Conservation (phyloP, 2,797 vertebrate genomes). For the Pseudotriccus pelzelni region DNA sequence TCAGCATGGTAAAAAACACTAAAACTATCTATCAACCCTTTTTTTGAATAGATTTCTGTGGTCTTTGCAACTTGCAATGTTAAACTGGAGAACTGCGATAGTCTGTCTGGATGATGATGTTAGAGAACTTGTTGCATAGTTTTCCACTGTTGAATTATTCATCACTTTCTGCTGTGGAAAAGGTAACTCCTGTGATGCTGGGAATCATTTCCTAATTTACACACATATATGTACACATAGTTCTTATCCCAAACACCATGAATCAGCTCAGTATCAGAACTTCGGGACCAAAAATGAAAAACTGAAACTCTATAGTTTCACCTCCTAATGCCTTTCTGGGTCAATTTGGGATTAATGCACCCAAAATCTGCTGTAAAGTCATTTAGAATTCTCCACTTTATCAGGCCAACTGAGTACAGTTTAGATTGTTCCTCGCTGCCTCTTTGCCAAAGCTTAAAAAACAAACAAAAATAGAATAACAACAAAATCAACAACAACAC, state of each 20-base stretch:
- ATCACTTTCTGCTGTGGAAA: neutral
- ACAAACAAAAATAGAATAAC: neutral
- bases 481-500: neutral
- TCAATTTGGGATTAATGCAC: neutral
- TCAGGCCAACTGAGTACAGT: neutral
- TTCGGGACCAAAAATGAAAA: neutral
- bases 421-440: neutral
- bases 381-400: neutral
- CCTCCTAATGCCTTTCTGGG: neutral
- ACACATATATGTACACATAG: neutral
- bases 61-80: neutral
- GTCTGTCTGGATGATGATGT: neutral
- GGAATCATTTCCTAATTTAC: neutral
- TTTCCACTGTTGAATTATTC: neutral
- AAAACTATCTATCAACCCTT: neutral
- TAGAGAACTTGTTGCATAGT: neutral
- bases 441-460: neutral
- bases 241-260: accelerated
- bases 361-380: neutral
- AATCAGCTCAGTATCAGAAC: neutral
- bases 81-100: neutral
- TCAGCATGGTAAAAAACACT: neutral
- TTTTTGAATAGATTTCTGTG: neutral
- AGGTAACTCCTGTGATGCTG: neutral
- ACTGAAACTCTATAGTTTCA: neutral